Percentiles rank a stretch among this genome's conserved stretches.
Conservation (phyloP, 2,797 vertebrate genomes). For the Lerista edwardsae region DNA sequence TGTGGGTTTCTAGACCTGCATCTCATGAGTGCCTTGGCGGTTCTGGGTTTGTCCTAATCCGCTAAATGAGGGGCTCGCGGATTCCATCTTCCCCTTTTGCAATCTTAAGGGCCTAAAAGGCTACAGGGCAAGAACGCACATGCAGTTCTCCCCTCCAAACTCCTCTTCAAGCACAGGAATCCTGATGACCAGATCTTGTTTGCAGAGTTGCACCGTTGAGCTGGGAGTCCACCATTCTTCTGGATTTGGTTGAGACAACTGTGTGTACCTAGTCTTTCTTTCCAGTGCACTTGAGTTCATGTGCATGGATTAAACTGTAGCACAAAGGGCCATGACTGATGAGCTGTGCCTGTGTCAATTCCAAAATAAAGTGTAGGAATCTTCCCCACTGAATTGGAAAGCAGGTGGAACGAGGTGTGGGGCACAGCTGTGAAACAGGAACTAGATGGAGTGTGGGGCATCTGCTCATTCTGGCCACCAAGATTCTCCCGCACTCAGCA, state of each 20-base stretch:
- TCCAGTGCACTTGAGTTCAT: background rate
- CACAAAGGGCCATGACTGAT: background rate
- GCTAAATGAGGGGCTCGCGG: too few species aligned
- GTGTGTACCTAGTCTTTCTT: too few species aligned
- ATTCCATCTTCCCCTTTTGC: too few species aligned
- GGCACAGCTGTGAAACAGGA: too few species aligned
- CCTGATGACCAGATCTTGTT: background rate
- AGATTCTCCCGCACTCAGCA: background rate
- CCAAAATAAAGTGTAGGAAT: background rate
- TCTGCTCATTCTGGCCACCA: background rate
- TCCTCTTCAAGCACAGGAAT: background rate
- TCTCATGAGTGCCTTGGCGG: background rate
- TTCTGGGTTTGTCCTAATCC: background rate
- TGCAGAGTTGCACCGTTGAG: background rate
- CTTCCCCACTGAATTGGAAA: background rate
- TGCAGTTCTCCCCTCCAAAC: background rate
- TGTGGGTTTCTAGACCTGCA: background rate
- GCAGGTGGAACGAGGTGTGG: background rate
- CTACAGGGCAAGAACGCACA: too few species aligned
- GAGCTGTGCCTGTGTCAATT: too few species aligned
- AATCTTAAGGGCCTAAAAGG: too few species aligned
- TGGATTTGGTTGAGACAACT: background rate
- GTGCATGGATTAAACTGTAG: background rate
- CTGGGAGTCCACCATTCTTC: background rate
- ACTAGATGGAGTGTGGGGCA: background rate